These are phyloP conservation scores for Bombyx mandarina DNA, from an alignment of 1,140 invertebrate genomes.

Conservation along the genomic window DNA sequence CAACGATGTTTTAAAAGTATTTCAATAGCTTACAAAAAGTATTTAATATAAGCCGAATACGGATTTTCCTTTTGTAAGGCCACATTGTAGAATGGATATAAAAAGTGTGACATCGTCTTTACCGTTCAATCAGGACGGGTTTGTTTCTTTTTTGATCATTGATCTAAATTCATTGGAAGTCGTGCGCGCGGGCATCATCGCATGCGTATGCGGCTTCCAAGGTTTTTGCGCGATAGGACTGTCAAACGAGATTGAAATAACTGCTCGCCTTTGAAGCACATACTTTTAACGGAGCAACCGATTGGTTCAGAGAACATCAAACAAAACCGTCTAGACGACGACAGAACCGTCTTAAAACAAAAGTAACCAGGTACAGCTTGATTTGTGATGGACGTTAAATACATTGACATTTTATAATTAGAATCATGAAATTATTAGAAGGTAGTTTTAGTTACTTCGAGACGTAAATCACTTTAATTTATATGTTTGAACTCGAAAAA, in stretches of 20 bases:
- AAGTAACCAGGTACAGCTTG: too few relatives aligned
- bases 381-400: too few relatives aligned
- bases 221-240: constrained; percentile 53
- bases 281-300: constrained; percentile 22
- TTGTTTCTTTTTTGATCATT: constrained; percentile 30
- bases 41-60: too few relatives aligned
- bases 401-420: too few relatives aligned
- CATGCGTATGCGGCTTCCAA: constrained; percentile 33
- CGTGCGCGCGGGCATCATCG: constrained; percentile 23
- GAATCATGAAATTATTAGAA: too few relatives aligned
- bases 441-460: too few relatives aligned
- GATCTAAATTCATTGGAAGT: constrained; percentile 56
- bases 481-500: too few relatives aligned
- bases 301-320: constrained; percentile 29
- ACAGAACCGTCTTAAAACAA: too few relatives aligned
- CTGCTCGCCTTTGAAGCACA: constrained; percentile 33
- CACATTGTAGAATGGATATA: background rate
- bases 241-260: constrained; percentile 61
- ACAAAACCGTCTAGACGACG: constrained; percentile 6
- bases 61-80: too few relatives aligned
- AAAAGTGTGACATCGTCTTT: constrained; percentile 8
- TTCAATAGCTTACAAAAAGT: too few relatives aligned
- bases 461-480: background rate
- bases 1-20: too few relatives aligned
- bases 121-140: constrained; percentile 29